Evolutionary conservation across 2,888 invertebrate genomes (phyloP).

Genomic region (Leucophora obtusa): DNA sequence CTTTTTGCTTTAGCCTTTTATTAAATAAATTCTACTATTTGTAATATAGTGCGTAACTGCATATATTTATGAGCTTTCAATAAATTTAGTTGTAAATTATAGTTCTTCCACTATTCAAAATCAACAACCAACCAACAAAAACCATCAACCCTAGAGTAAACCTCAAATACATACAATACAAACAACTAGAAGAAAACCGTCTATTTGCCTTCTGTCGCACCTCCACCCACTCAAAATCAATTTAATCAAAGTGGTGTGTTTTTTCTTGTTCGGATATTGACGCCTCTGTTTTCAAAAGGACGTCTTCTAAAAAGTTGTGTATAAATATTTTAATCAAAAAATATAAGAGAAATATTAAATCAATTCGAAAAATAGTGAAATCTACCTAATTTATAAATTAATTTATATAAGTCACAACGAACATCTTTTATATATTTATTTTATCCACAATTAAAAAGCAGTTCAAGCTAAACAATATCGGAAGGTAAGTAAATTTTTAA

Average conservation of each 20-base stretch:
- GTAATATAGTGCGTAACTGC: neutral
- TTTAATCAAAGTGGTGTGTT: slow-evolving; percentile 20
- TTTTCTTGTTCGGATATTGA: slow-evolving; percentile 17
- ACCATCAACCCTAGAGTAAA: neutral
- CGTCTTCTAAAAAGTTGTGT: slow-evolving; percentile 10
- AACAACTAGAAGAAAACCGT: neutral
- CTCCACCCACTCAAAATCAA: slow-evolving; percentile 23
- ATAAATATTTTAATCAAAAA: neutral
- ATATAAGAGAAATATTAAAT: neutral
- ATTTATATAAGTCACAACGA: neutral
- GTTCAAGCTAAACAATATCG: neutral
- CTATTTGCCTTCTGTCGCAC: neutral
- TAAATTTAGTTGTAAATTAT: neutral
- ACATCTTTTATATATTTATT: neutral
- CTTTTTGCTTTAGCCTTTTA: neutral
- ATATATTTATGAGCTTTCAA: neutral
- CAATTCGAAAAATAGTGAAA: neutral
- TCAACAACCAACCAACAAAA: neutral
- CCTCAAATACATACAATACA: neutral
- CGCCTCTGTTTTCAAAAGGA: slow-evolving; percentile 34
- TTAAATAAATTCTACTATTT: neutral
- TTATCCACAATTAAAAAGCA: neutral
- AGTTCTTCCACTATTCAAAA: neutral
- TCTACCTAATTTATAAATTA: neutral
- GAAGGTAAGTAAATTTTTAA: neutral